Percentiles rank a stretch among this genome's conserved stretches.
phyloP scores from a whole-genome alignment of 37 sponge, comb jelly and placozoan species.

The Spongilla lacustris region DNA sequence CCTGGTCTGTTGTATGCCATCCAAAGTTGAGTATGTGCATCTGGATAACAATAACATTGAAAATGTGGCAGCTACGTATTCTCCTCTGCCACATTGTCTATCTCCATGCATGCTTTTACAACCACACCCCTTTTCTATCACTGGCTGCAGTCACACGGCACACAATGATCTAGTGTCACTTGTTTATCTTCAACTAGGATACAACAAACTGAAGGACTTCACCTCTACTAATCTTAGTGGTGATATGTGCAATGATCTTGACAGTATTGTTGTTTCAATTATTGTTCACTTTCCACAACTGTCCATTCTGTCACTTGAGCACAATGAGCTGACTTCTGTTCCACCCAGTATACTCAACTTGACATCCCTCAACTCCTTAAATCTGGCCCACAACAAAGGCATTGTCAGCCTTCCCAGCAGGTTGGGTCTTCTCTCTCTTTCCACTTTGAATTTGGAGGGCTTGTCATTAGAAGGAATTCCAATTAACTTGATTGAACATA shows the following conservation, averaged over 20 bases:
- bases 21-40: slow-evolving; percentile 4
- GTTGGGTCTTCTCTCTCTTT: slow-evolving; percentile 63
- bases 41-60: slow-evolving; percentile 31
- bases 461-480: slow-evolving; percentile 42
- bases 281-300: slow-evolving; percentile 45
- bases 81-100: neutral
- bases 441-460: slow-evolving; percentile 50
- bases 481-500: neutral
- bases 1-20: slow-evolving; percentile 46
- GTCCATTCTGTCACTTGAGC: slow-evolving; percentile 47
- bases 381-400: slow-evolving; percentile 37
- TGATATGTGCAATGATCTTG: neutral
- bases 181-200: slow-evolving; percentile 33
- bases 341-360: slow-evolving; percentile 40
- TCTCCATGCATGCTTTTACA: neutral
- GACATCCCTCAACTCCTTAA: slow-evolving; percentile 50
- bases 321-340: slow-evolving; percentile 37
- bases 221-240: neutral
- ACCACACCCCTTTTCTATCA: neutral
- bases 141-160: slow-evolving; percentile 46
- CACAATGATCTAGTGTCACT: slow-evolving; percentile 48
- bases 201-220: slow-evolving; percentile 45
- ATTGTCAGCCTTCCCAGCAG: slow-evolving; percentile 51
- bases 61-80: neutral
- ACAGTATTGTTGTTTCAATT: too few relatives aligned